phyloP scores from a whole-genome alignment of 2,888 invertebrate genomes.

The Drosophila sordidula region DNA sequence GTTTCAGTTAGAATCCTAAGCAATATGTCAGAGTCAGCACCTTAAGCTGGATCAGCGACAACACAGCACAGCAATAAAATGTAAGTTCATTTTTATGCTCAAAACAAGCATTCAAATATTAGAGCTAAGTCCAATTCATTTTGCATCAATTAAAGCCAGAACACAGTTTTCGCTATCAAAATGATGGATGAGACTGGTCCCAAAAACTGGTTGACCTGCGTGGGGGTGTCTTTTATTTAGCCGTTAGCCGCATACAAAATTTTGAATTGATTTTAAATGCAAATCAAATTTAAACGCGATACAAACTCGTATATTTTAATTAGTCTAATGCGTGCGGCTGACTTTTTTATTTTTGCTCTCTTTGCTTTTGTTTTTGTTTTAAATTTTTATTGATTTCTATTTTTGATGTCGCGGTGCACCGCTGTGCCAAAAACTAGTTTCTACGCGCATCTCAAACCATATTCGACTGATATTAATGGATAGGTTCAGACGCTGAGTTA shows the following conservation, averaged over 20 bases:
- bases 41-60: constrained; percentile 54
- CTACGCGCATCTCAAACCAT: constrained; percentile 21
- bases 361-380: constrained; percentile 21
- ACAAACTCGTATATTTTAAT: constrained; percentile 68
- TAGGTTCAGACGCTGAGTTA: constrained; percentile 18
- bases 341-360: constrained; percentile 23
- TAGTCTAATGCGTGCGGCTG: constrained; percentile 68
- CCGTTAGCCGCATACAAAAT: constrained; percentile 35
- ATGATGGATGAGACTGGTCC: constrained; percentile 69
- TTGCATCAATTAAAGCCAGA: constrained; percentile 52
- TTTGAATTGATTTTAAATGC: constrained; percentile 73
- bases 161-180: constrained; percentile 55
- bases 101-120: constrained; percentile 16
- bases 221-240: constrained; percentile 54
- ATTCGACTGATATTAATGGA: constrained; percentile 42
- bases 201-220: constrained; percentile 70
- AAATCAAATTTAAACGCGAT: constrained; percentile 60
- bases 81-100: constrained; percentile 59
- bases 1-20: constrained; percentile 59
- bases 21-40: constrained; percentile 60
- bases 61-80: constrained; percentile 38
- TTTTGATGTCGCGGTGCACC: constrained; percentile 49
- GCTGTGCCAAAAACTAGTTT: constrained; percentile 53
- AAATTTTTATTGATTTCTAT: constrained; percentile 72
- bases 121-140: constrained; percentile 53